Base-by-base conservation (phyloP, 2,797 vertebrate species). In the Hylomyscus alleni region DNA sequence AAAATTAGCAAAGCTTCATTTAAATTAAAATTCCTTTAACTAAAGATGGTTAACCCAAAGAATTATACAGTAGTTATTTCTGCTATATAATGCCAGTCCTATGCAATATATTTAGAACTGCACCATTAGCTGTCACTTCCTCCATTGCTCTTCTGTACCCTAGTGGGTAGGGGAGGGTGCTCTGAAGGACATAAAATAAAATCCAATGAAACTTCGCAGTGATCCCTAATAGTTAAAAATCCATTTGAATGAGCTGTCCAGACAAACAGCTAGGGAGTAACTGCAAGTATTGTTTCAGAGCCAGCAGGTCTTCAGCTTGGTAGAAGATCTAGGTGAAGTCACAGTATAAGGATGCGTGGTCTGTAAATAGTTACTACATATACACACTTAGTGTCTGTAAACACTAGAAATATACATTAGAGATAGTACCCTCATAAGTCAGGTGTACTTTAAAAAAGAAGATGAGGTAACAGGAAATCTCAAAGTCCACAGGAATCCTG, bases 391-490 rank as follows among this genome's bases (percentile, higher is more conserved):
- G 98, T 98, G 98, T 98, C 98, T 99, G 98, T 98, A 99, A 99
- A 99, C 98, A 98, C 98, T 98, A 98, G 98, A 98, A 98, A 98
- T 98, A 98, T 98, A 98, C 98, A 98, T 97, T 98, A 98, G 98
- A 98, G 98, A 98, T 97, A 97, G 98, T 98, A 98, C 98, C 98
- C 98, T 97, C 75, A 1, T 95, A 80, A 97, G 98, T 93, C 92
- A 97, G 98, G 98, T 98, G 98, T 97, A 97, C 96, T 98, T 97
- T 98, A 96, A 96, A 98, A 98, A 98, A 98, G 98, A 98, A 97
- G 98, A 98, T 98, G 98, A 98, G 98, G 99, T 99, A 98, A 98
- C 98, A 98, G 98, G 97, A 98, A 98, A 98, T 98, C 97, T 98
- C 98, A 92, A 98, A 98, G 98, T 98, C 98, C 98, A 98, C 98